Percentiles rank a stretch among this genome's conserved stretches.
Evolutionary conservation across 2,113 vertebrate genomes (phyloP).

Genomic region (Catharus fuscescens): DNA sequence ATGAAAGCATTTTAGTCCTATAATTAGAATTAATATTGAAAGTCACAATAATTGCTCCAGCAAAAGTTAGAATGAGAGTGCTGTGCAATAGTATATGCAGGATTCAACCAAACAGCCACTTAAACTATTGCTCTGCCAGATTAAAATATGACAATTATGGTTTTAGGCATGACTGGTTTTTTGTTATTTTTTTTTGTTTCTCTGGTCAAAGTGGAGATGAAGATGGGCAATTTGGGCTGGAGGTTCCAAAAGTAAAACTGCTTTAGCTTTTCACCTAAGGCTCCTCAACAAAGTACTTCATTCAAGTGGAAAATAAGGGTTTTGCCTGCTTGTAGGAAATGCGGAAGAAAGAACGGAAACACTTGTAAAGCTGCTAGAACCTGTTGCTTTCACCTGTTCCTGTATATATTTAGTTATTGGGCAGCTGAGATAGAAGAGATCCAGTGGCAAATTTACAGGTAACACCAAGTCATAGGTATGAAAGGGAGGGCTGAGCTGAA

Average conservation of each 20-base stretch:
- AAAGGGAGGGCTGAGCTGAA: not conserved
- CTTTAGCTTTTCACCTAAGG: not conserved
- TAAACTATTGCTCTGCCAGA: not conserved
- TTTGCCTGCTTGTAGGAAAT: not conserved
- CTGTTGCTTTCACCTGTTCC: not conserved
- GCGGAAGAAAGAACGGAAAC: not conserved
- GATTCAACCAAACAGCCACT: not conserved
- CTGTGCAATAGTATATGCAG: not conserved
- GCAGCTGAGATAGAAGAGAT: not conserved
- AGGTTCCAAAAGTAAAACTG: not conserved
- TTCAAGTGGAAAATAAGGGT: not conserved
- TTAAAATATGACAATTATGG: not conserved
- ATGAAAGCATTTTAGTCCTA: slow-evolving; percentile 27
- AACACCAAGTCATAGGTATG: not conserved
- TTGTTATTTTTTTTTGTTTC: not conserved
- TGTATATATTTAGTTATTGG: not conserved
- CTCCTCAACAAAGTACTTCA: not conserved
- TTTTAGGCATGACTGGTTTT: not conserved
- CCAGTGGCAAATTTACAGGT: not conserved
- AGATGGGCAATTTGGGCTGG: not conserved
- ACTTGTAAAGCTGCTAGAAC: not conserved
- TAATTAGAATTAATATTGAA: slow-evolving; percentile 49
- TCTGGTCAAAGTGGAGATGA: not conserved
- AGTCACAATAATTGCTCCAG: slow-evolving; percentile 7
- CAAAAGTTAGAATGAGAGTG: not conserved